A percentile compares a stretch with the other conserved stretches of the same genome.
phyloP scores from a whole-genome alignment of 2,113 vertebrate species.

The Brevimyrus niger region DNA sequence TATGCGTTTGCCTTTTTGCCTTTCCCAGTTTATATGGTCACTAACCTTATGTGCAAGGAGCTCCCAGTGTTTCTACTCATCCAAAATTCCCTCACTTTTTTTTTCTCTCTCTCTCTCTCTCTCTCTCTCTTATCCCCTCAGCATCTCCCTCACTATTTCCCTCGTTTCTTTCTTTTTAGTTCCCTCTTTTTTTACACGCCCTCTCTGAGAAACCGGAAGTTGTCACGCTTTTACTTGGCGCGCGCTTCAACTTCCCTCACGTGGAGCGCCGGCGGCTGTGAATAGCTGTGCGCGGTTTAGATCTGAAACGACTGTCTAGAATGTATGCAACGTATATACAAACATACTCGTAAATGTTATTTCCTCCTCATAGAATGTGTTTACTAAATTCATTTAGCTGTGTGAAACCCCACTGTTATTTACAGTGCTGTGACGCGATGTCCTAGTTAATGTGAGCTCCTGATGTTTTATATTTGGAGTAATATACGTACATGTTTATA shows the following conservation, averaged over 20 bases:
- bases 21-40: neutral
- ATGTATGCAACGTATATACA: neutral
- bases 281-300: neutral
- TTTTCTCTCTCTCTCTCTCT: slow-evolving; percentile 21
- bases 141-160: neutral
- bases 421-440: neutral
- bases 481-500: neutral
- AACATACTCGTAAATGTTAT: neutral
- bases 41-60: neutral
- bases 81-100: slow-evolving; percentile 30
- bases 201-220: slow-evolving; percentile 35
- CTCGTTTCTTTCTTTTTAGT: slow-evolving; percentile 27
- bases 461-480: neutral
- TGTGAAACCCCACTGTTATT: neutral
- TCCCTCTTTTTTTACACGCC: slow-evolving; percentile 17
- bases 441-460: neutral
- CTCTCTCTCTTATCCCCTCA: neutral
- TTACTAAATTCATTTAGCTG: neutral
- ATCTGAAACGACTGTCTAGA: neutral
- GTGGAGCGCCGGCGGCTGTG: neutral
- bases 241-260: slow-evolving; percentile 8
- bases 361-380: neutral
- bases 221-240: slow-evolving; percentile 15
- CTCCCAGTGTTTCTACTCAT: neutral
- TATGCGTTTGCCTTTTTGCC: neutral